Evolutionary conservation across 2,888 invertebrate genomes (phyloP).

Genomic region (Philaethria dido): DNA sequence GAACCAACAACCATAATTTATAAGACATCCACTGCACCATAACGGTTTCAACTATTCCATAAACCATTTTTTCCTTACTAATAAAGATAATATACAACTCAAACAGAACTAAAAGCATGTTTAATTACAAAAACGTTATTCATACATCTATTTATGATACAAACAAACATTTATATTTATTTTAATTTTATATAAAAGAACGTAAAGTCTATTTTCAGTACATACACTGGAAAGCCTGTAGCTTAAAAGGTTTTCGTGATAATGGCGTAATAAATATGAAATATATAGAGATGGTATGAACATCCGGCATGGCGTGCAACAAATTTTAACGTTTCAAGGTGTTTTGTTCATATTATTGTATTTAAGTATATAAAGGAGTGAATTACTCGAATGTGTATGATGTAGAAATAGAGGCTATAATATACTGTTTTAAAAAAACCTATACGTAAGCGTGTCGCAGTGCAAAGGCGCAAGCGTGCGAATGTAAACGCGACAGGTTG

Average conservation of each 20-base stretch:
- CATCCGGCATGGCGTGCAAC: slow-evolving; percentile 44
- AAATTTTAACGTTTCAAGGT: slow-evolving; percentile 37
- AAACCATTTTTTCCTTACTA: neutral
- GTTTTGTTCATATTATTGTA: slow-evolving; percentile 22
- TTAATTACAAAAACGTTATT: slow-evolving; percentile 13
- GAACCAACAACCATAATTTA: too few relatives aligned
- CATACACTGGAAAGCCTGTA: slow-evolving; percentile 42
- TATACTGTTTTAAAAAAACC: too few relatives aligned
- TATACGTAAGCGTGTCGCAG: too few relatives aligned
- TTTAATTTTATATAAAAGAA: slow-evolving; percentile 11
- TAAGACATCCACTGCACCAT: too few relatives aligned
- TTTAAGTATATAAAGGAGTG: neutral
- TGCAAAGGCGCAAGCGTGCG: too few relatives aligned
- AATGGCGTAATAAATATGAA: slow-evolving; percentile 46
- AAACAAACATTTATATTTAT: slow-evolving; percentile 18
- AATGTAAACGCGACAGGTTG: too few relatives aligned
- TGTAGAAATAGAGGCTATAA: too few relatives aligned
- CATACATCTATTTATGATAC: slow-evolving; percentile 16
- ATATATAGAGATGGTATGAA: slow-evolving; percentile 43
- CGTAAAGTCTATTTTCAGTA: slow-evolving; percentile 12
- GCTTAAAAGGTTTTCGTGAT: slow-evolving; percentile 46
- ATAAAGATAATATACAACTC: slow-evolving; percentile 10
- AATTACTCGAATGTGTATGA: neutral
- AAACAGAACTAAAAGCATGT: slow-evolving; percentile 8
- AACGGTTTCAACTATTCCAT: neutral